phyloP scores from a whole-genome alignment of 2,888 invertebrate species.

The Ametastegia equiseti region DNA sequence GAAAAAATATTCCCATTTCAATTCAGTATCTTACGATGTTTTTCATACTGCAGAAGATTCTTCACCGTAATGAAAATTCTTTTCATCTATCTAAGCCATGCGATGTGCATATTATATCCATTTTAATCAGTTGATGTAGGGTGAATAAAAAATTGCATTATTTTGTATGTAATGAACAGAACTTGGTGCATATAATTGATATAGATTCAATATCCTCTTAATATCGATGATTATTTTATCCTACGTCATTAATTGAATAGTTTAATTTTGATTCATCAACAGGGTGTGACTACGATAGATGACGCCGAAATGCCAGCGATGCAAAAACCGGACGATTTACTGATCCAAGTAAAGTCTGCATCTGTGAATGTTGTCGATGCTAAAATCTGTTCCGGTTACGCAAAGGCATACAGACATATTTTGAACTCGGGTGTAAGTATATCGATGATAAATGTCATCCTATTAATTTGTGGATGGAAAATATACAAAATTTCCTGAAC shows the following conservation, averaged over 20 bases:
- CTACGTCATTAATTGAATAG: not conserved
- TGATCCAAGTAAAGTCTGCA: constrained; percentile 81
- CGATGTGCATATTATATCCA: too few relatives aligned
- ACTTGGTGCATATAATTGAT: too few relatives aligned
- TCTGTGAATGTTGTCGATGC: constrained; percentile 80
- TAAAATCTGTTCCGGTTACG: constrained; percentile 80
- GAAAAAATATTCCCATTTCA: not conserved
- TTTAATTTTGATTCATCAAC: constrained; percentile 50
- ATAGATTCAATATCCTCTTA: not conserved
- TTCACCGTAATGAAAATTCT: not conserved
- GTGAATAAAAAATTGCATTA: too few relatives aligned
- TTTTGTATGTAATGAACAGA: too few relatives aligned
- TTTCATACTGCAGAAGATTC: not conserved
- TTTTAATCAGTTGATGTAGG: too few relatives aligned
- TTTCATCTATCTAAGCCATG: too few relatives aligned
- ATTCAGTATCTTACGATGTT: not conserved
- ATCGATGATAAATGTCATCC: not conserved
- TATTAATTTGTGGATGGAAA: constrained; percentile 20
- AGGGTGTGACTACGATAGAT: constrained; percentile 79
- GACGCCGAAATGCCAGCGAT: constrained; percentile 78
- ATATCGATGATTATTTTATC: not conserved
- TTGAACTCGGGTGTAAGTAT: constrained; percentile 71
- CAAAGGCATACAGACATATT: constrained; percentile 74
- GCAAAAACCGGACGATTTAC: constrained; percentile 78
- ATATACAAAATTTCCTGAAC: constrained; percentile 32